Conservation (phyloP, 2,888 invertebrate species). For the Seladonia tumulorum region DNA sequence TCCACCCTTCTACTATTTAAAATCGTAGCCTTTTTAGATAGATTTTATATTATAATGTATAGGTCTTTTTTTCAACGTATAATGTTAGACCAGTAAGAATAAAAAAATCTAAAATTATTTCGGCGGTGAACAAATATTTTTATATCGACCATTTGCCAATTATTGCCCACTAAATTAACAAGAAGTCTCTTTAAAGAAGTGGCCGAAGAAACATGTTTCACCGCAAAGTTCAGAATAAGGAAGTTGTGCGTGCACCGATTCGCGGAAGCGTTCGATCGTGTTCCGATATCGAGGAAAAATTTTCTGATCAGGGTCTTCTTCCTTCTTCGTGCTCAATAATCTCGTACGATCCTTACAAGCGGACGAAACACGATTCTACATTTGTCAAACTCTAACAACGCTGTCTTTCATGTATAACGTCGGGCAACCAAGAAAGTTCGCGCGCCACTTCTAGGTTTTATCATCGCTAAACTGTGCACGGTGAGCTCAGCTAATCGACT, state of each 20-base stretch:
- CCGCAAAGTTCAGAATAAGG: not conserved
- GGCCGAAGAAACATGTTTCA: not conserved
- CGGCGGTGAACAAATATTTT: no score
- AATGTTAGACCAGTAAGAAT: no score
- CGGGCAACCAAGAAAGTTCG: not conserved
- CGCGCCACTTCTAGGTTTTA: not conserved
- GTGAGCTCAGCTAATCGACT: not conserved
- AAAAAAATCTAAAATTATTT: no score
- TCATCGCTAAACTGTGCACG: not conserved
- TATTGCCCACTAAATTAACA: no score
- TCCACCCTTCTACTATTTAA: no score
- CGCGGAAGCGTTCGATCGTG: not conserved
- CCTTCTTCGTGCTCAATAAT: not conserved
- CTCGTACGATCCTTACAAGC: not conserved
- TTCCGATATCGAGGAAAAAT: not conserved
- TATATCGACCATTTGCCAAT: no score
- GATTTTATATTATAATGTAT: no score
- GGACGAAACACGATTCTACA: not conserved
- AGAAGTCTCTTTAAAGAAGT: no score
- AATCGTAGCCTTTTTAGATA: no score
- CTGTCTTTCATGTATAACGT: not conserved
- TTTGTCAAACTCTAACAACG: not conserved
- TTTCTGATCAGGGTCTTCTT: not conserved
- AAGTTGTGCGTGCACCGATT: not conserved
- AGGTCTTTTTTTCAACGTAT: no score